A percentile compares a stretch with the other conserved stretches of the same genome.
These are phyloP conservation scores for Daphoenositta chrysoptera DNA, from an alignment of 2,113 vertebrate species.

Conservation along the genomic window DNA sequence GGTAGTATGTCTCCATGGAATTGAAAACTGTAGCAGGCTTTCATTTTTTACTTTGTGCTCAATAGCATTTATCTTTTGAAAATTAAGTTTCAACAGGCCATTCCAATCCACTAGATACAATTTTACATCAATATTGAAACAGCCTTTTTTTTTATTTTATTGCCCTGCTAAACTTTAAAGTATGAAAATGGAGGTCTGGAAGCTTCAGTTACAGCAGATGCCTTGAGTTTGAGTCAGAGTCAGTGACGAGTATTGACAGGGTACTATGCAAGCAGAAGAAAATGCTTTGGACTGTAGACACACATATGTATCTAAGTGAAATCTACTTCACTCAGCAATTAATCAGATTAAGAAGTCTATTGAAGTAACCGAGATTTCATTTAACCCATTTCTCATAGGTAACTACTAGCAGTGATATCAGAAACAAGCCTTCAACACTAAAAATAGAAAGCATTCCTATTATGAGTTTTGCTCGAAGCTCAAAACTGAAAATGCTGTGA, in stretches of 20 bases:
- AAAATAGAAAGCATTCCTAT: neutral
- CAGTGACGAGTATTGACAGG: neutral
- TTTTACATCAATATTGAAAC: neutral
- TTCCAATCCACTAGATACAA: neutral
- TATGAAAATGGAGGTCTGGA: neutral
- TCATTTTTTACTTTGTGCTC: neutral
- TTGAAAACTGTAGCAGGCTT: neutral
- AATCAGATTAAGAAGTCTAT: neutral
- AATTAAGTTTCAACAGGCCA: neutral
- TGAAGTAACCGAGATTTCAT: neutral
- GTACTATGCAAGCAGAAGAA: neutral
- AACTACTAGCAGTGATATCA: neutral
- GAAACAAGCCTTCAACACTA: neutral
- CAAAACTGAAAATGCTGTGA: neutral
- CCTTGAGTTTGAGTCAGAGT: neutral
- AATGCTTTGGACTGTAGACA: neutral
- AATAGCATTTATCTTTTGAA: neutral
- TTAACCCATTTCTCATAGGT: constrained; percentile 14
- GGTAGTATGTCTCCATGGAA: neutral
- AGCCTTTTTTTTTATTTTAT: neutral
- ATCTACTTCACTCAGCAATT: neutral
- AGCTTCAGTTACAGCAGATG: neutral
- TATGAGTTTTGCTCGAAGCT: neutral
- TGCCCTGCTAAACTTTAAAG: neutral
- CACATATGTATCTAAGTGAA: neutral